Percentiles rank a stretch among this genome's conserved stretches.
phyloP scores from a whole-genome alignment of 2,797 vertebrate species.

The Pelodytes ibericus region DNA sequence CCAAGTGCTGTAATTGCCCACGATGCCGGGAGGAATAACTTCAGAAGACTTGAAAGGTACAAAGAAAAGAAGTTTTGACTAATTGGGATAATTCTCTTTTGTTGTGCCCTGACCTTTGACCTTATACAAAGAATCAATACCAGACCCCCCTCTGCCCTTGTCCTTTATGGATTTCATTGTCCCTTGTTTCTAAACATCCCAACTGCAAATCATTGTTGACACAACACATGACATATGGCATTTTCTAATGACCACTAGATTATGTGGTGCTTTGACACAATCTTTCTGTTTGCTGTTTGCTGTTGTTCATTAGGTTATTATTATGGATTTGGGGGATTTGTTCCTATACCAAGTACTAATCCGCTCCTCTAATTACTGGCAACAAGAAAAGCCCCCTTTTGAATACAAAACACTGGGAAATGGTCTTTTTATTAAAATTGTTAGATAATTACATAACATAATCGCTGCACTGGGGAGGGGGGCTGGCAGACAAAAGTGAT shows the following conservation, averaged over 20 bases:
- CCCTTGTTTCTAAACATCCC: background rate
- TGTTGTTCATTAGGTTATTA: background rate
- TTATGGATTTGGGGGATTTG: background rate
- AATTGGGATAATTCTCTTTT: constrained; percentile 34
- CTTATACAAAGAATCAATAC: constrained; percentile 1
- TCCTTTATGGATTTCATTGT: too few species aligned
- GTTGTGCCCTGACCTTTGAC: constrained; percentile 23
- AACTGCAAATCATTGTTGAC: background rate
- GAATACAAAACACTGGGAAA: too few species aligned
- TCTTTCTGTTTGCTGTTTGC: background rate
- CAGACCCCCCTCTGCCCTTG: background rate
- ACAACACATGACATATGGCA: background rate
- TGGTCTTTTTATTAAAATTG: too few species aligned
- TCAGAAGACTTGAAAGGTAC: background rate
- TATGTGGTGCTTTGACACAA: background rate
- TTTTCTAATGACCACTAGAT: background rate
- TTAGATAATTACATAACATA: too few species aligned
- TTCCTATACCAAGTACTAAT: too few species aligned
- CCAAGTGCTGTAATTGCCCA: background rate
- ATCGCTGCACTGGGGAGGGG: too few species aligned
- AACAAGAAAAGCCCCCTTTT: too few species aligned
- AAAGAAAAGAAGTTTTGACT: background rate
- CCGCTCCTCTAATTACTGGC: too few species aligned
- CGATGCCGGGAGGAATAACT: background rate
- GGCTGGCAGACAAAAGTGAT: too few species aligned